Base-by-base conservation (phyloP, 2,888 invertebrate genomes). In the Thera obeliscata region DNA sequence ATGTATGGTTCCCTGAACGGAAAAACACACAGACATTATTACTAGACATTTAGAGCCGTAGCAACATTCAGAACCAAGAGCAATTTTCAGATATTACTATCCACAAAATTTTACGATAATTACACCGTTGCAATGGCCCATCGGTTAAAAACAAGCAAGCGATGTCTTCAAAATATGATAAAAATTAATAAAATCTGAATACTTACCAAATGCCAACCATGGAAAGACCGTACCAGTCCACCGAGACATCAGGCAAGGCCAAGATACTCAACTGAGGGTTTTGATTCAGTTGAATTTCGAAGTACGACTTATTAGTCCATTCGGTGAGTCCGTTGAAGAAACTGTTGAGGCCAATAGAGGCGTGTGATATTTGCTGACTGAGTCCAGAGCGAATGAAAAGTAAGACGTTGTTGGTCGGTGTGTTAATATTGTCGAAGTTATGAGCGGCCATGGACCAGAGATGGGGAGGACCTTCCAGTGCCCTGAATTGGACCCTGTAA, bases 181-280 rank as follows among this genome's bases (percentile, higher is more conserved):
- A 22, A 22, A 22, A 22, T 22, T 22, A 22, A 22, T 22, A 1
- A 22, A n/a, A n/a, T n/a, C n/a, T n/a, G 8, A 48, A 7, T 54
- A 82, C 91, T 87, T 75, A 93, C 93, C 93, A 93, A 72, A 93
- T 82, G n/a, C 85, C 88, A 41, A 91, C 78, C 0, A 84, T 86
- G 0, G 91, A 90, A 2, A 93, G 74, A 1, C 91, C 83, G 59
- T 85, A 77, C 93, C 92, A 93, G 35, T 89, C 85, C 12, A 76
- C 81, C 1, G 81, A 74, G 0, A 88, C 79, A 75, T 93, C 93
- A 11, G 93, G 92, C 33, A 92, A 63, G 0, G 88, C 91, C 5
- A 91, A 69, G 2, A 93, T 76, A 70, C 84, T 81, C 76, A 93
- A 69, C 35, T 80, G 82, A 0, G 79, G 83, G 43, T 86, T 82